A percentile compares a stretch with the other conserved stretches of the same genome.
Conservation (phyloP, 2,888 invertebrate species). For the Machimus rusticus region DNA sequence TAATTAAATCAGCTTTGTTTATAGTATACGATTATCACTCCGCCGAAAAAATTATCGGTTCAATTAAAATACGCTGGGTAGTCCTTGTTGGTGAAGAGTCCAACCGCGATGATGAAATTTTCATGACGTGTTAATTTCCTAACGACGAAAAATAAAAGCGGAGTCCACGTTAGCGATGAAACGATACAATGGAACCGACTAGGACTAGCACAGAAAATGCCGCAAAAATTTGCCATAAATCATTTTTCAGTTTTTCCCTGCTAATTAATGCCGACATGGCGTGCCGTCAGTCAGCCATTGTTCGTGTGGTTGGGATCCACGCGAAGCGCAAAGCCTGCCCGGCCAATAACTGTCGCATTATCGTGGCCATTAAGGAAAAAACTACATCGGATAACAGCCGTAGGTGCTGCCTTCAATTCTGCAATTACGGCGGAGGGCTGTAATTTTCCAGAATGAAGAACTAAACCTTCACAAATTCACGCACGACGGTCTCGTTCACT, state of each 20-base stretch:
- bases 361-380: conserved; percentile 35
- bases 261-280: conserved; percentile 43
- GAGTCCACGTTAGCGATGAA: not conserved
- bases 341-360: conserved; percentile 42
- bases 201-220: conserved; percentile 27
- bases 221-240: conserved; percentile 33
- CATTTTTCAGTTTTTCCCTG: conserved; percentile 41
- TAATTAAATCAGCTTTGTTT: not conserved
- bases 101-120: conserved; percentile 33
- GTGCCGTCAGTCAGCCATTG: conserved; percentile 41
- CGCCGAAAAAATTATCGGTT: conserved; percentile 25
- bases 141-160: conserved; percentile 15
- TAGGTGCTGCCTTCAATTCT: not conserved
- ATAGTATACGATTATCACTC: conserved; percentile 25
- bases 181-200: not conserved
- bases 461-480: conserved; percentile 62
- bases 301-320: not conserved
- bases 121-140: conserved; percentile 42
- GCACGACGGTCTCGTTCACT: conserved; percentile 50
- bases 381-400: not conserved
- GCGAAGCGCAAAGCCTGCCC: conserved; percentile 16
- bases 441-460: conserved; percentile 54
- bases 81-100: not conserved
- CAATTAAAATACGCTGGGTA: conserved; percentile 12
- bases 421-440: conserved; percentile 11